Percentiles rank a stretch among this genome's conserved stretches.
Evolutionary conservation across 2,797 vertebrate genomes (phyloP).

Genomic region (Pempheris klunzingeri): DNA sequence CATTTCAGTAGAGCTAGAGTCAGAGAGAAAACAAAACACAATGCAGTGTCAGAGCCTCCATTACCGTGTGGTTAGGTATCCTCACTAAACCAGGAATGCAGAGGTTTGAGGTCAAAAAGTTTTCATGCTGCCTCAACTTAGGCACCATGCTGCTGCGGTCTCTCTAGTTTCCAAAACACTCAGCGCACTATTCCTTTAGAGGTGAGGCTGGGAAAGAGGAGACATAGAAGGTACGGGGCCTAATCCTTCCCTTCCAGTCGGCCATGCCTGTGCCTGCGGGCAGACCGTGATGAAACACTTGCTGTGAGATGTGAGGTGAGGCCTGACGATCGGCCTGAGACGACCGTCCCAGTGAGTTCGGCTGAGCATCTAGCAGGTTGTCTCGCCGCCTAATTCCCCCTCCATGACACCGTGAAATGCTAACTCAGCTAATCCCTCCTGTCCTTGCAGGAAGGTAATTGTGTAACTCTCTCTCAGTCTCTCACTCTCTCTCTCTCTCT

Average conservation of each 20-base stretch:
- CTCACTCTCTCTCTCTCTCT: conserved; percentile 13
- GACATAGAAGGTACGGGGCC: conserved; percentile 35
- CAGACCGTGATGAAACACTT: conserved; percentile 17
- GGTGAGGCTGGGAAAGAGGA: conserved; percentile 49
- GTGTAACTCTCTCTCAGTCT: conserved; percentile 31
- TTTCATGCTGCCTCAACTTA: conserved; percentile 71
- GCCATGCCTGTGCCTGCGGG: not conserved
- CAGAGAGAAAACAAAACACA: conserved; percentile 54
- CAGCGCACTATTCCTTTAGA: conserved; percentile 51
- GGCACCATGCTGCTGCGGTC: conserved; percentile 72
- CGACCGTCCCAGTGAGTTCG: conserved; percentile 6
- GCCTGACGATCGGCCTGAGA: not conserved
- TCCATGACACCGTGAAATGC: conserved; percentile 57
- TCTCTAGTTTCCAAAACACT: conserved; percentile 77
- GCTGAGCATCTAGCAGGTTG: conserved; percentile 49
- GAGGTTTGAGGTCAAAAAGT: conserved; percentile 73
- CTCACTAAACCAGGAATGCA: conserved; percentile 74
- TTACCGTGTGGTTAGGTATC: conserved; percentile 69
- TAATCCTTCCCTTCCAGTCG: conserved; percentile 13
- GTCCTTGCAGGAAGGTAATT: conserved; percentile 68
- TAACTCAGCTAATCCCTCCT: conserved; percentile 70
- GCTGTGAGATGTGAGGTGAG: conserved; percentile 10
- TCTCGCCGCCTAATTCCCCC: conserved; percentile 57
- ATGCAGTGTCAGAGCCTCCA: conserved; percentile 41
- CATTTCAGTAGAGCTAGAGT: conserved; percentile 29